These are phyloP conservation scores for Camponotus fellah DNA, from an alignment of 2,888 invertebrate species.

Conservation along the genomic window DNA sequence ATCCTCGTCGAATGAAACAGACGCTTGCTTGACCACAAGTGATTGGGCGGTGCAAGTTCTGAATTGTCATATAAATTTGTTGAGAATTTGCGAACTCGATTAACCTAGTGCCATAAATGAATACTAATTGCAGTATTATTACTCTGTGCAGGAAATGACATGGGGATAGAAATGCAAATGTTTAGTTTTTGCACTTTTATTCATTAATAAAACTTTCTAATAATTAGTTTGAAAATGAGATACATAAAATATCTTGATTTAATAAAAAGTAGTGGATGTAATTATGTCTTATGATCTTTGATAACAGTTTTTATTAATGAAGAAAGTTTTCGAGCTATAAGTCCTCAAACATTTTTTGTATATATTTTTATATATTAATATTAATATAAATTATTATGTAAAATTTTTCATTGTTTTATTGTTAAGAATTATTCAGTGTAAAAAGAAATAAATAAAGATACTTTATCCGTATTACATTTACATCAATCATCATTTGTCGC, in stretches of 20 bases:
- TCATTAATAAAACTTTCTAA: neutral
- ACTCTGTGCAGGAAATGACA: constrained; percentile 33
- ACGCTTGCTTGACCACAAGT: constrained; percentile 16
- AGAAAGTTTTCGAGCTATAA: neutral
- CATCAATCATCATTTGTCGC: neutral
- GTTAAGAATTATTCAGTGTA: neutral
- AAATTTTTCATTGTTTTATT: neutral
- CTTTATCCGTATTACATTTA: neutral
- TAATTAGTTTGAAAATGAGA: neutral
- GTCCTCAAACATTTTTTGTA: neutral
- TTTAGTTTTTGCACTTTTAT: neutral
- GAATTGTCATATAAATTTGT: constrained; percentile 32
- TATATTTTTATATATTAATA: neutral
- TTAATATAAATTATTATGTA: neutral
- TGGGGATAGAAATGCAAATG: neutral
- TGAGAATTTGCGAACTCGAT: neutral
- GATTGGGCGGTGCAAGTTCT: constrained; percentile 2
- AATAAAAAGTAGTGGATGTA: neutral
- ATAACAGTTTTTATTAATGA: neutral
- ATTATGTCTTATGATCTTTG: neutral
- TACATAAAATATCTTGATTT: neutral
- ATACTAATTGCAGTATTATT: constrained; percentile 16
- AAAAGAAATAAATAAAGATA: neutral
- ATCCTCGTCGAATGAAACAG: constrained; percentile 7
- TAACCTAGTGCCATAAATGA: neutral